Evolutionary conservation across 2,888 invertebrate species (phyloP).

Genomic region (Macroteleia sp.): DNA sequence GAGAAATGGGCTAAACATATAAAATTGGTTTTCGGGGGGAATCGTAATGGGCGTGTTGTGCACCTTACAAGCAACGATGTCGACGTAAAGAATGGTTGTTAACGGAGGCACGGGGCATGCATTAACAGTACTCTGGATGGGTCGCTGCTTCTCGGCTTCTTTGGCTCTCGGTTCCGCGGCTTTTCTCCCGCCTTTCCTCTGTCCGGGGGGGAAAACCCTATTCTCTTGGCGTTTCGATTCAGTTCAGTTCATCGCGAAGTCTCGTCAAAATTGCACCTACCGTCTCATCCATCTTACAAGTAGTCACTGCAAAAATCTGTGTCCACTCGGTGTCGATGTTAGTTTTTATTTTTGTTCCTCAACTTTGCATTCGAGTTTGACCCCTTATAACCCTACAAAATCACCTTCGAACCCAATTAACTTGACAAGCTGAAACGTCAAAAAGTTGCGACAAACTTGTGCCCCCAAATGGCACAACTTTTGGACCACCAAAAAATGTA

Average conservation of each 20-base stretch:
- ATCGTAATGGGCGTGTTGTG: conserved; percentile 43
- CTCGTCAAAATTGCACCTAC: conserved; percentile 77
- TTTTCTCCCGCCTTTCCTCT: conserved; percentile 67
- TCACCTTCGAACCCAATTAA: no score
- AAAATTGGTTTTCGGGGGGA: conserved; percentile 48
- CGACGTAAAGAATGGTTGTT: conserved; percentile 79
- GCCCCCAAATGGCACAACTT: no score
- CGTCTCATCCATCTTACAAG: conserved; percentile 10
- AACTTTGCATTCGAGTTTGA: no score
- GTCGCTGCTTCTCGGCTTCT: conserved; percentile 75
- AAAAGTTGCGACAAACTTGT: no score
- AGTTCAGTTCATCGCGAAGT: conserved; percentile 78
- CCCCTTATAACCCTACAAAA: no score
- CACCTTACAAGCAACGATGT: conserved; percentile 54
- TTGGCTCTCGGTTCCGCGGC: conserved; percentile 70
- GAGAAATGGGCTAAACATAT: conserved; percentile 52
- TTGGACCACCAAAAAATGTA: no score
- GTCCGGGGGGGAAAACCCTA: conserved; percentile 70
- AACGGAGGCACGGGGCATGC: conserved; percentile 82
- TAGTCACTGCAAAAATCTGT: conserved; percentile 25
- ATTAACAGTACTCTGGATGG: conserved; percentile 83
- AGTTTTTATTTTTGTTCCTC: no score
- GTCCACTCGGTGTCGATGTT: conserved; percentile 25
- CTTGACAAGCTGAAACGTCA: no score
- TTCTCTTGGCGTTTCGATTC: conserved; percentile 65